Evolutionary conservation across 2,888 invertebrate species (phyloP).

Genomic region (Thecophora atra): DNA sequence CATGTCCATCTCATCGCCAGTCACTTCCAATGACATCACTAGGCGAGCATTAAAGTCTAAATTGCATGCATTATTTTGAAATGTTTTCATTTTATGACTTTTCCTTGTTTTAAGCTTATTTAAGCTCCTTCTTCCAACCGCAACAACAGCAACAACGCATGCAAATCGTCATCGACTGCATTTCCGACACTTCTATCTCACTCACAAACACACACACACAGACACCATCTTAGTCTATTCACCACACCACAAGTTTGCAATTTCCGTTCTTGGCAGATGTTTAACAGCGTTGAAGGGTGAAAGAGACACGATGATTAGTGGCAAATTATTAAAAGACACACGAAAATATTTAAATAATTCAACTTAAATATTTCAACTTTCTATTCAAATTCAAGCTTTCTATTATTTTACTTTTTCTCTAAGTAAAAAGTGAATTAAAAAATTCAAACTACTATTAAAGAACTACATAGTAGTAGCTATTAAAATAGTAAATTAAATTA

Average conservation of each 20-base stretch:
- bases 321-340: not conserved
- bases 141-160: not conserved
- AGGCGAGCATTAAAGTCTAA: not conserved
- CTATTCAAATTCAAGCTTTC: not conserved
- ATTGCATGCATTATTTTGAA: slow-evolving; percentile 10
- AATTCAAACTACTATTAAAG: too few relatives aligned
- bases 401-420: too few relatives aligned
- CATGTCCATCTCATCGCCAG: not conserved
- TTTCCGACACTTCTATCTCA: slow-evolving; percentile 9
- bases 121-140: slow-evolving; percentile 5
- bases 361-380: not conserved
- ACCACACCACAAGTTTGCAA: slow-evolving; percentile 13
- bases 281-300: too few relatives aligned
- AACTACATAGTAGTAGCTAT: too few relatives aligned
- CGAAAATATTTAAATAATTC: too few relatives aligned
- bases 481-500: too few relatives aligned
- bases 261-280: slow-evolving; percentile 19
- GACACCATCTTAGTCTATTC: not conserved
- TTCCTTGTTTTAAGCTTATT: slow-evolving; percentile 11
- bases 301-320: not conserved
- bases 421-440: too few relatives aligned
- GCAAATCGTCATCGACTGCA: slow-evolving; percentile 25
- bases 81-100: slow-evolving; percentile 26
- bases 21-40: not conserved
- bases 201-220: not conserved